Percentiles rank a stretch among this genome's conserved stretches.
phyloP scores from a whole-genome alignment of 1,140 invertebrate species.

The Portunus trituberculatus region DNA sequence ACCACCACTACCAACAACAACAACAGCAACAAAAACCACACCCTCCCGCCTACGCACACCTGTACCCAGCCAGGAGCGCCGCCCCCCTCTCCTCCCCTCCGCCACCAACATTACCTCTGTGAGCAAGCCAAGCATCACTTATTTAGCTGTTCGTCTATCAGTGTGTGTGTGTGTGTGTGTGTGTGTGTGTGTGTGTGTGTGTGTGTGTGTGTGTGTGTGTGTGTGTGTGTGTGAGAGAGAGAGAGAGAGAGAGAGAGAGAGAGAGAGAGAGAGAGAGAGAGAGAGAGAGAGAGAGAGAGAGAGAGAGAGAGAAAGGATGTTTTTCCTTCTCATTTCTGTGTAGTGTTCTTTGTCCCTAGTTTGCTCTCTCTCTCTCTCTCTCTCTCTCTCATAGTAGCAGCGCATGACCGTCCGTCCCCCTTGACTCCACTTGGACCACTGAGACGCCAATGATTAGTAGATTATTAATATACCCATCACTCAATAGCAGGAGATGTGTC shows the following conservation, averaged over 20 bases:
- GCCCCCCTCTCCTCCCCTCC: neutral
- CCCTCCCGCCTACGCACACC: neutral
- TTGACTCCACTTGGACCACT: no score
- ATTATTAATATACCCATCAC: no score
- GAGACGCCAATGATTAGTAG: no score
- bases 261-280: neutral
- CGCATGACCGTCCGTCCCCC: no score
- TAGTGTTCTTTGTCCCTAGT: neutral
- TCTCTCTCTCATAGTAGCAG: no score
- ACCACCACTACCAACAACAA: neutral
- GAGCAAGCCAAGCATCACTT: neutral
- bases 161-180: conserved; percentile 35
- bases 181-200: conserved; percentile 39
- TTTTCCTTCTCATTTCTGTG: neutral
- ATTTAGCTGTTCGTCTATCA: neutral
- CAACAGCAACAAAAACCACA: neutral
- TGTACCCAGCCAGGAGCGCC: neutral
- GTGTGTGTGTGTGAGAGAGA: neutral
- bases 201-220: neutral
- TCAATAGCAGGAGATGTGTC: neutral
- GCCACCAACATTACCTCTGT: neutral
- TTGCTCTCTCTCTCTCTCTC: neutral
- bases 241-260: conserved; percentile 27
- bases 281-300: conserved; percentile 51
- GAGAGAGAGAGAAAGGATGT: conserved; percentile 42